Evolutionary conservation across 92 coral and sea anemone species (phyloP).

Genomic region (Blastomussa wellsi): DNA sequence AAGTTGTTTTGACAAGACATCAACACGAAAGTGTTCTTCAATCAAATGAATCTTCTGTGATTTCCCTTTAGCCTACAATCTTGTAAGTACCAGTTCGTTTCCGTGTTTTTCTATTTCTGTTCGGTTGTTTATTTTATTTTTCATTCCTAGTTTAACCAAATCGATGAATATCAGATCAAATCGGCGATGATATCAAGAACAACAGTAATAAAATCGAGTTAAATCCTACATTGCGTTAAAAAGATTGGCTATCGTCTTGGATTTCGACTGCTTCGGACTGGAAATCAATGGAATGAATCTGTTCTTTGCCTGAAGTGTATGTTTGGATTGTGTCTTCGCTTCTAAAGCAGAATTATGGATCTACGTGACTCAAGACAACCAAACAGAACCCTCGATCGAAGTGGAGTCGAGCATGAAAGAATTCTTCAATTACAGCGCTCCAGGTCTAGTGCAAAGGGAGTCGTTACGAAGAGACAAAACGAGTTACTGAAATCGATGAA

Average conservation of each 20-base stretch:
- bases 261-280: conserved; percentile 5
- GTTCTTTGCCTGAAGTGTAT: conserved; percentile 1
- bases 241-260: conserved; percentile 22
- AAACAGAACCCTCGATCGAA: not conserved
- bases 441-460: conserved; percentile 27
- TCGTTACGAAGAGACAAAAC: conserved; percentile 13
- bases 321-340: not conserved
- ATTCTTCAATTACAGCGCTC: conserved; percentile 32
- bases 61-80: too few relatives aligned
- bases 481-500: conserved; percentile 43
- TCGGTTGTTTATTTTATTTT: too few relatives aligned
- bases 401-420: conserved; percentile 31
- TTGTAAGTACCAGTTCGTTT: too few relatives aligned
- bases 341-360: not conserved
- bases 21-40: too few relatives aligned
- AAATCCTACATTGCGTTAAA: conserved; percentile 12
- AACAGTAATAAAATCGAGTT: not conserved
- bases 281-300: not conserved
- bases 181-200: too few relatives aligned
- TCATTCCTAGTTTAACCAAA: too few relatives aligned
- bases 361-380: conserved; percentile 1
- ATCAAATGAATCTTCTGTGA: too few relatives aligned
- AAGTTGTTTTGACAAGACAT: too few relatives aligned
- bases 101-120: too few relatives aligned
- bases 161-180: too few relatives aligned